Base-by-base conservation (phyloP, 2,113 vertebrate genomes). In the Todiramphus chloris region DNA sequence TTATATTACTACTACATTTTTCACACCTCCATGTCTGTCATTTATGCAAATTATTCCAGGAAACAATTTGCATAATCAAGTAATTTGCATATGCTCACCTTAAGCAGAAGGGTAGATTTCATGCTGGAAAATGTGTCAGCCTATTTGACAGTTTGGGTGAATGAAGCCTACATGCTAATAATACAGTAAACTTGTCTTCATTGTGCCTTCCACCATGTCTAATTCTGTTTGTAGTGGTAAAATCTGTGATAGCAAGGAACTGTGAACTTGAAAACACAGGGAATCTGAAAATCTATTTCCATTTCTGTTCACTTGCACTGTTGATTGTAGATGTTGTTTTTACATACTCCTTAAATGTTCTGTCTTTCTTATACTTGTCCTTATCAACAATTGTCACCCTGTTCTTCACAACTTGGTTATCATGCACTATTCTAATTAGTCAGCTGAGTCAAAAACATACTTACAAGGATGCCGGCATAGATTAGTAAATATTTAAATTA, bases 31-130 rank as follows among this genome's bases (percentile, higher is more conserved):
- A 43, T 75, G 89, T 91, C 89, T 97, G 43, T 48, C 23, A 76
- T 95, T 95, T 84, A 68, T 84, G 87, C 35, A 91, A 87, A 92
- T 79, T 92, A 24, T 64, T 90, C 69, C 80, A 89, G 33, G 56
- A 81, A 84, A 56, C 4, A 48, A 78, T 82, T 79, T 94, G 27
- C 69, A 92, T 96, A 87, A 83, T 56, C 48, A 6, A 78, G 23
- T 75, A 48, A 91, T 87, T 92, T 89, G 24, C 86, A 92, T 94
- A 87, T 31, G 43, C 9, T 88, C 83, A 93, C 72, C 82, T 96
- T 94, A 92, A 83, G 21, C 27, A 13, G 56, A 89, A 85, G 63
- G 79, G 62, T 86, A 31, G 31, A 53, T 69, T 86, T 80, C 25
- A 27, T 75, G 31, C 43, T 90, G 55, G 28, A 70, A 51, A 68